These are phyloP conservation scores for Bagarius yarrelli DNA, from an alignment of 2,113 vertebrate genomes.

Conservation along the genomic window DNA sequence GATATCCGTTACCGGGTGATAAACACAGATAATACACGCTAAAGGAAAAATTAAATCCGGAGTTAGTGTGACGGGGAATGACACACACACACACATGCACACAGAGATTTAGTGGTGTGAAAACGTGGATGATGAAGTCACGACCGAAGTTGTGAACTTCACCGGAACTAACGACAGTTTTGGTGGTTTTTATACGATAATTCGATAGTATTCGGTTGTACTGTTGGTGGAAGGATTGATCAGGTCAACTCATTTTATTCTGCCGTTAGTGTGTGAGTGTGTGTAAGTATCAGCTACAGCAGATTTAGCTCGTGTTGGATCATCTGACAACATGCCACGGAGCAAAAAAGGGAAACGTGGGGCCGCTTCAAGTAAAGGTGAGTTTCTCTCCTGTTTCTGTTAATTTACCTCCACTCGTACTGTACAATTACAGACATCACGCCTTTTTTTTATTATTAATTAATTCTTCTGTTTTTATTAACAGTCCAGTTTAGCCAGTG, in stretches of 20 bases:
- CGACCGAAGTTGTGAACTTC: slow-evolving; percentile 15
- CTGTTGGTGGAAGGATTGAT: neutral
- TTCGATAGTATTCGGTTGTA: slow-evolving; percentile 5
- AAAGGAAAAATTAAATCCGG: neutral
- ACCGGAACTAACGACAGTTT: neutral
- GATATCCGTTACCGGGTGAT: slow-evolving; percentile 70
- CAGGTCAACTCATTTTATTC: neutral
- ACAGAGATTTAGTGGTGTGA: neutral
- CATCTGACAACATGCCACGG: slow-evolving; percentile 67
- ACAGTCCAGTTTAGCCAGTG: neutral
- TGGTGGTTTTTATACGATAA: neutral
- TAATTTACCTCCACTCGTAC: neutral
- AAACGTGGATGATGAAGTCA: slow-evolving; percentile 45
- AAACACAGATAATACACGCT: slow-evolving; percentile 71
- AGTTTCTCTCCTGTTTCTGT: slow-evolving; percentile 48
- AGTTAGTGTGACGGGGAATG: neutral
- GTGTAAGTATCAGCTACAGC: slow-evolving; percentile 1
- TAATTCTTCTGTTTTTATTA: neutral
- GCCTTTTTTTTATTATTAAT: neutral
- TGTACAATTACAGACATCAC: neutral
- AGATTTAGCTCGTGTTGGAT: slow-evolving; percentile 29
- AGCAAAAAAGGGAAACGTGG: slow-evolving; percentile 75
- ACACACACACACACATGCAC: neutral
- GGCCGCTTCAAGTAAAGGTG: slow-evolving; percentile 65
- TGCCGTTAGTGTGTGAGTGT: slow-evolving; percentile 27